These are phyloP conservation scores for Pemphigus obesinymphae DNA, from an alignment of 1,140 invertebrate genomes.

Conservation along the genomic window DNA sequence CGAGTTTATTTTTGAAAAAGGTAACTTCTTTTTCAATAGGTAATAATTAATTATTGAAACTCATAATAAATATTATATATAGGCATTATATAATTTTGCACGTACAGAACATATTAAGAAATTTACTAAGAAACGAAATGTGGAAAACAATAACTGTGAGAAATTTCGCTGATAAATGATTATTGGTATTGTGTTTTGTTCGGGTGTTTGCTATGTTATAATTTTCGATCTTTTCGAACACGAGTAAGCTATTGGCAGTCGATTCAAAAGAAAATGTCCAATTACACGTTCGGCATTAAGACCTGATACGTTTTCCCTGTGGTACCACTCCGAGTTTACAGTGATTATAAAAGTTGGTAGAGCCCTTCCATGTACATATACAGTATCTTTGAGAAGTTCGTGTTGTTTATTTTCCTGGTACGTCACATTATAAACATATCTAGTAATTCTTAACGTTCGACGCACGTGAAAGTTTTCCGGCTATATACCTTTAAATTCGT, in stretches of 20 bases:
- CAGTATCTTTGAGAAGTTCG: neutral
- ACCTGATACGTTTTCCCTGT: neutral
- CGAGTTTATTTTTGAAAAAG: too few species aligned
- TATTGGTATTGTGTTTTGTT: neutral
- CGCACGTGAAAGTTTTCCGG: neutral
- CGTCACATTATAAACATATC: neutral
- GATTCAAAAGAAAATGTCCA: neutral
- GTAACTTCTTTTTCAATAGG: too few species aligned
- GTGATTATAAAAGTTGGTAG: constrained; percentile 28
- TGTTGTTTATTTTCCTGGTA: neutral
- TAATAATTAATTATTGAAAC: too few species aligned
- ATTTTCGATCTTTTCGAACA: neutral
- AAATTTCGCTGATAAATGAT: neutral
- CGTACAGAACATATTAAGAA: neutral
- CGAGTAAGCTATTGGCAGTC: neutral
- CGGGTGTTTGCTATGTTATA: neutral
- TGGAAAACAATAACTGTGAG: neutral
- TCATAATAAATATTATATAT: too few species aligned
- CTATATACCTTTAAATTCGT: neutral
- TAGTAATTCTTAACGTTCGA: neutral
- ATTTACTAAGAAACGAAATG: neutral
- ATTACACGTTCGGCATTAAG: constrained; percentile 6
- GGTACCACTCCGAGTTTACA: neutral
- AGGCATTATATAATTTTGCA: neutral
- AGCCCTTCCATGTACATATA: neutral